Percentiles rank a stretch among this genome's conserved stretches.
phyloP scores from a whole-genome alignment of 2,888 invertebrate genomes.

The Strigamia transsilvanica region DNA sequence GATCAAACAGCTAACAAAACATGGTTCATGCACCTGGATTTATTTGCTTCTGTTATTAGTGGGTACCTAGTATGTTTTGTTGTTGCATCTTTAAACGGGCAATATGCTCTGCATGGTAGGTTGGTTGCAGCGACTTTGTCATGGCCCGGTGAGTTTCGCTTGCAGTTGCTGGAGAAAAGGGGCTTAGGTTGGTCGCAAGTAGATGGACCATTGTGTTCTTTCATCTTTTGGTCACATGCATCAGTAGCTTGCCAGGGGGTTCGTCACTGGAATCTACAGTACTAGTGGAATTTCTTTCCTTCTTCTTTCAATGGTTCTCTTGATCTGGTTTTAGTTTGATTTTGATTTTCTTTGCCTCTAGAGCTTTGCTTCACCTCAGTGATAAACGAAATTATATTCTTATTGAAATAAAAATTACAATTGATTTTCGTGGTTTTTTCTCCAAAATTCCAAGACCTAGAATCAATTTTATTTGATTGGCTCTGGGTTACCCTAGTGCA shows the following conservation, averaged over 20 bases:
- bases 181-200: slow-evolving; percentile 22
- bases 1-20: no score
- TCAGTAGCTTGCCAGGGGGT: slow-evolving; percentile 14
- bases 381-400: no score
- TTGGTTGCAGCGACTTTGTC: slow-evolving; percentile 35
- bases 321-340: no score
- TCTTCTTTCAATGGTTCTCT: background rate
- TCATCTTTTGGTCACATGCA: slow-evolving; percentile 40
- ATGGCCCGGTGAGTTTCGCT: slow-evolving; percentile 23
- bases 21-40: background rate
- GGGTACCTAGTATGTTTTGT: background rate
- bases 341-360: no score
- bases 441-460: no score
- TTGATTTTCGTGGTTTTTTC: no score
- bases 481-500: no score
- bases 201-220: slow-evolving; percentile 48
- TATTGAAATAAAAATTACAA: no score
- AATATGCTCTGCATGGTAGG: slow-evolving; percentile 32
- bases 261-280: background rate
- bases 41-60: background rate
- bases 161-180: background rate
- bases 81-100: slow-evolving; percentile 41
- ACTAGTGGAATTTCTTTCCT: background rate
- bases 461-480: no score
- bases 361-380: no score